phyloP scores from a whole-genome alignment of 2,113 vertebrate genomes.

The Syngnathus scovelli region DNA sequence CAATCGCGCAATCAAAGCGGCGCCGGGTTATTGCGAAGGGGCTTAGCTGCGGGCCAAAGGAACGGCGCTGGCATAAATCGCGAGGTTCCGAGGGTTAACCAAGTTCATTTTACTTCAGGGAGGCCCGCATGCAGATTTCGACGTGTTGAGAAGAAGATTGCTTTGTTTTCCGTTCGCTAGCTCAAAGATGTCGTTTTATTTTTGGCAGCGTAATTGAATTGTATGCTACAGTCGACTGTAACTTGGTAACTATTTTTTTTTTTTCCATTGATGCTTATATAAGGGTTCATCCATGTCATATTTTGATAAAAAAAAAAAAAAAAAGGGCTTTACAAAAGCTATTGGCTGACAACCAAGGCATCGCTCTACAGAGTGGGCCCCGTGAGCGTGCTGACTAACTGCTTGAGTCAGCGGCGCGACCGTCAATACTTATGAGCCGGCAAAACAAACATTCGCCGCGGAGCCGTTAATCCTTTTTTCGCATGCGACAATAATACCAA shows the following conservation, averaged over 20 bases:
- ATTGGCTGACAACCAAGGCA: neutral
- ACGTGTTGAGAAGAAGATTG: neutral
- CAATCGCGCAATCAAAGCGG: constrained; percentile 52
- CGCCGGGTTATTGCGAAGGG: constrained; percentile 35
- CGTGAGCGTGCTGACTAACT: neutral
- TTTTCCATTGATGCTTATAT: neutral
- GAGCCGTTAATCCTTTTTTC: neutral
- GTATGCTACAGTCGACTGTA: neutral
- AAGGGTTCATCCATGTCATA: neutral
- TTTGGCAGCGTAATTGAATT: neutral
- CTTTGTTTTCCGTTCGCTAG: neutral
- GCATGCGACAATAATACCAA: neutral
- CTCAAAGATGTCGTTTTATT: neutral
- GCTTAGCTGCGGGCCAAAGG: constrained; percentile 27
- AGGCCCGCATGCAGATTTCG: constrained; percentile 22
- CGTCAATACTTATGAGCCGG: constrained; percentile 1
- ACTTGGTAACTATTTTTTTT: neutral
- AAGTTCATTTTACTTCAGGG: constrained; percentile 39
- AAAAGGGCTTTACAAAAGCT: neutral
- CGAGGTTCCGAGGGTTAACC: constrained; percentile 25
- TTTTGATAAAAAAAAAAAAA: neutral
- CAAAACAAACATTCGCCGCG: neutral
- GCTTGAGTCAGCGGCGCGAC: neutral
- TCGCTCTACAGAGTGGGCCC: neutral
- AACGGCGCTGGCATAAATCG: constrained; percentile 32